Evolutionary conservation across 2,888 invertebrate species (phyloP), one percentile per base, ranked within the genome.

Genomic region (Pseudococcus longispinus): DNA sequence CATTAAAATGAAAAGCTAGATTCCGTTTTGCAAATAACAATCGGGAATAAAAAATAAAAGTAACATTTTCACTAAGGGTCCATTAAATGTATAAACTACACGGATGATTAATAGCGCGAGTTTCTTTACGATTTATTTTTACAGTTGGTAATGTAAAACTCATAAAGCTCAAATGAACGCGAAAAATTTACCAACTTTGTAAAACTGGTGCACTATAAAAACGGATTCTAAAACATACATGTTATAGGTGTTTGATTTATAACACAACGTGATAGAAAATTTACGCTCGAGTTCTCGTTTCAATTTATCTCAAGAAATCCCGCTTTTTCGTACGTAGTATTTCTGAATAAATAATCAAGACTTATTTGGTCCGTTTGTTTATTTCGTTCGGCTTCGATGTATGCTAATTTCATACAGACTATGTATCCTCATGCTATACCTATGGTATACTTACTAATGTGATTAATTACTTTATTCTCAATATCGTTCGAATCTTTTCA

Each of bases 191-290:
- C 42, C 20, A 80, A 80, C 20, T 20, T 80, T 20, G 77, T 32
- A 23, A 32, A 37, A 80, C 77, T 37, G 23, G 37, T 37, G 42
- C 23, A 42, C 26, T 42, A 80, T 42, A 42, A 80, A 80, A 80
- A 42, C 42, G 42, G n/a, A 80, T 80, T 80, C 77, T 80, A 42
- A 80, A 80, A 42, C 77, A 80, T 70, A 80, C 29, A 80, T 42
- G 37, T n/a, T 42, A 42, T 42, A 80, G 77, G 77, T 80, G 77
- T 80, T 80, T 80, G 77, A 80, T 80, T 80, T 80, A 80, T 80
- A 80, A 42, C 37, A 20, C 37, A 80, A 80, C n/a, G 32, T 42
- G 42, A 80, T 80, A 37, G 77, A 42, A 80, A 80, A 80, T 80
- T 80, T 42, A 80, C 77, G 42, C 77, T 80, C 20, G 77, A 80